Percentiles rank a stretch among this genome's conserved stretches.
These are phyloP conservation scores for Saccostrea echinata DNA, from an alignment of 1,140 invertebrate genomes.

Conservation along the genomic window DNA sequence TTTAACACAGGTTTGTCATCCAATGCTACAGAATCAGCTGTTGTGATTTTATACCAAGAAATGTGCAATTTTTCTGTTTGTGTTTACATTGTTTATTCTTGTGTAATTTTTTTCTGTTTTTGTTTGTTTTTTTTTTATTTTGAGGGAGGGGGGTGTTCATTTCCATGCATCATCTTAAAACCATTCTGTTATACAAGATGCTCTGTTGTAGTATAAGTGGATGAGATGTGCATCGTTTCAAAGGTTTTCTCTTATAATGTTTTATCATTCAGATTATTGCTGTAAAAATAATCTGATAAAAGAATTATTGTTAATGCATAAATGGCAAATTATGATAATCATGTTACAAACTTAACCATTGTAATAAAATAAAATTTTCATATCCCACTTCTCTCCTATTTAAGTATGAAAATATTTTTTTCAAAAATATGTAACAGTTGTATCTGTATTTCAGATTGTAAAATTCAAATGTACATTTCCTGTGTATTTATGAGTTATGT, in stretches of 20 bases:
- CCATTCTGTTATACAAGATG: neutral
- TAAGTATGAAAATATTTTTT: neutral
- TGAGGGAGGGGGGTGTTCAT: neutral
- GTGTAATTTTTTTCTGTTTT: constrained; percentile 14
- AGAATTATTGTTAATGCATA: neutral
- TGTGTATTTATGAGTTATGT: neutral
- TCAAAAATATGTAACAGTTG: neutral
- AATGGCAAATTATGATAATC: constrained; percentile 11
- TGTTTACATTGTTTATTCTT: constrained; percentile 30
- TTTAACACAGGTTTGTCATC: constrained; percentile 13
- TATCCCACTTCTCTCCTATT: neutral
- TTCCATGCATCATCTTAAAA: constrained; percentile 15
- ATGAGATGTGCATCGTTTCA: neutral
- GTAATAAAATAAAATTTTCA: constrained; percentile 8
- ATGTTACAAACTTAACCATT: neutral
- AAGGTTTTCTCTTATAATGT: neutral
- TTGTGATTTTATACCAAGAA: constrained; percentile 25
- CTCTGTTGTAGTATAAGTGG: neutral
- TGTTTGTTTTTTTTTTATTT: neutral
- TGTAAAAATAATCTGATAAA: neutral
- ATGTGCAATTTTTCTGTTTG: constrained; percentile 30
- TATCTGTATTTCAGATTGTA: neutral
- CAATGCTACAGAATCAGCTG: constrained; percentile 31
- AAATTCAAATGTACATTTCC: neutral
- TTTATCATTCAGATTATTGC: neutral